Base-by-base conservation (phyloP, 2,113 vertebrate species). In the Arothron firmamentum region DNA sequence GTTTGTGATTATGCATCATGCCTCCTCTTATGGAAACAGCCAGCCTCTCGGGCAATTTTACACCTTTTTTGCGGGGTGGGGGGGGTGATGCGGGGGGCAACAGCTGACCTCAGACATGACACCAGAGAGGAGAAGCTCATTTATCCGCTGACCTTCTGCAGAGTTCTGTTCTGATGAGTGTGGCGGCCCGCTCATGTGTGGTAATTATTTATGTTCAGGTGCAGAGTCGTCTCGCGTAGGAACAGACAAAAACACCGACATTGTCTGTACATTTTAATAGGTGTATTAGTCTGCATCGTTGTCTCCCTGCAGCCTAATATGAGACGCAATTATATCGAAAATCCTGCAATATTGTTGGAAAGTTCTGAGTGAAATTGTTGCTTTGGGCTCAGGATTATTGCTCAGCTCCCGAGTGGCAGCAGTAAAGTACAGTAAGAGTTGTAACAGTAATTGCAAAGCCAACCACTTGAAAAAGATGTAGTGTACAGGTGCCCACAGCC, bases 401-500 rank as follows among this genome's bases (percentile, higher is more conserved):
- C 65, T 72, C 67, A 63, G 56, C 61, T 84, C 83, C 79, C 88
- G 56, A 56, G 79, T 78, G 82, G 66, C 68, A 42, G 49, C 38
- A 62, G 74, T 69, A 72, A 82, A 88, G 82, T 85, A 84, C 74
- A 82, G 80, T 73, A 78, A 61, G 62, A 74, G 68, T 85, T 88
- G 77, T 79, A 70, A 69, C 65, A 72, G 79, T 86, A 85, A 88
- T 88, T 88, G 82, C 68, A 77, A 85, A 85, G 70, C 68, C 83
- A 87, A 79, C 79, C 81, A 79, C 57, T 86, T 74, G 78, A 78
- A 87, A 86, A 88, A 84, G 68, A 82, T 77, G 70, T 47, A 17
- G 81, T 77, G 70, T 47, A 17, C 45, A n/a, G 45, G 14, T n/a
- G n/a, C 17, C 45, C 16, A n/a, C 45, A 1, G 14, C 15, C 17